Base-by-base conservation (phyloP, 2,113 vertebrate genomes). In the Seriola rivoliana region DNA sequence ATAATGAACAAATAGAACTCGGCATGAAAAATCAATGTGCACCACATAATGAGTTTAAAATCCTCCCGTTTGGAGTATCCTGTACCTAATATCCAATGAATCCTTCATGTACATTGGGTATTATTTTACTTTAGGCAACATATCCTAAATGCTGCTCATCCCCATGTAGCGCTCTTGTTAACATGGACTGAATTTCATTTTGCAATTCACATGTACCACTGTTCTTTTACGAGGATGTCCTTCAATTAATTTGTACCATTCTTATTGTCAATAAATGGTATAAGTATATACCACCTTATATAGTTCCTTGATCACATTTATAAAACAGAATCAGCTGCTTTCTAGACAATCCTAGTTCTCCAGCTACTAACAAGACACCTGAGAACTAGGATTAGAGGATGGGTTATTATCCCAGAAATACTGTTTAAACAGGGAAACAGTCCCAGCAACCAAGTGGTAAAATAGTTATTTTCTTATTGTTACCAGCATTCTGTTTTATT, bases 1-100 rank as follows among this genome's bases (percentile, higher is more conserved):
- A 54, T 48, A 25, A 67, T 73, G 32, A 67, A 67, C n/a, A 55
- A 71, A 70, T 40, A 34, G 14, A 75, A 32, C 14, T 23, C 13
- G n/a, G 34, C 23, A 40, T 59, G 38, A 14, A 77, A 63, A 73
- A 72, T 42, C 0, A 46, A 67, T 67, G 40, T 54, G 42, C 25
- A 36, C 32, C 55, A 63, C 55, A 44, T 60, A 40, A 66, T 9
- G 21, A 40, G n/a, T 50, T 29, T 5, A 52, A 60, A 67, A 38
- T n/a, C 29, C n/a, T 69, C 29, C 21, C 21, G 8, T 48, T 12
- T 55, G 46, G 34, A 63, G 4, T 63, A 54, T 42, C 29, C 12
- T 57, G 52, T 48, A 46, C 19, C 58, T 21, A 29, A 29, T 29
- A 29, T 29, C 29, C 29, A 5, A 2, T 13, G 50, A 50, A 69